Percentiles rank a stretch among this genome's conserved stretches.
phyloP scores from a whole-genome alignment of 2,113 vertebrate species.

The Coptodon bakossiorum region DNA sequence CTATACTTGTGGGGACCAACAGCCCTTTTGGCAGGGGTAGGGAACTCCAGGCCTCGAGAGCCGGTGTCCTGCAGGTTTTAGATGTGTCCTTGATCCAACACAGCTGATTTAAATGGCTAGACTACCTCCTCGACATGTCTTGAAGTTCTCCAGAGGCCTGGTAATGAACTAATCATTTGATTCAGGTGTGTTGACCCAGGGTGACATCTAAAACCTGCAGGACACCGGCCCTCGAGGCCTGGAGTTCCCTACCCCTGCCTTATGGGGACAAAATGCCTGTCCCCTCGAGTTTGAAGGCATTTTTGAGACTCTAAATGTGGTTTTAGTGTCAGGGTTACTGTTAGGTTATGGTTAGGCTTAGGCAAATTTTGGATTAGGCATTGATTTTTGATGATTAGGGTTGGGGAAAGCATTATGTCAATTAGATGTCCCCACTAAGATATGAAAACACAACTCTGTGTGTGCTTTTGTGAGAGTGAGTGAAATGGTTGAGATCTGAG shows the following conservation, averaged over 20 bases:
- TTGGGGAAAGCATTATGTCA: background rate
- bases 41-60: background rate
- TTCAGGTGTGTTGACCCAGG: background rate
- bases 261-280: background rate
- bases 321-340: background rate
- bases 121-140: fast-evolving
- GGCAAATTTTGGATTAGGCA: background rate
- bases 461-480: background rate
- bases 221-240: fast-evolving
- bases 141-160: background rate
- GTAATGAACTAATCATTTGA: fast-evolving
- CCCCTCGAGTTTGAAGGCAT: background rate
- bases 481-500: fast-evolving
- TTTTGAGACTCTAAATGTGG: background rate
- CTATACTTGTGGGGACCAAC: background rate
- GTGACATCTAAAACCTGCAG: background rate
- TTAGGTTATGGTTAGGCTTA: background rate
- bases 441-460: background rate
- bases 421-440: background rate
- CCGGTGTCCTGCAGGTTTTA: fast-evolving
- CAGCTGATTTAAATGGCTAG: fast-evolving
- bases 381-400: background rate
- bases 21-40: fast-evolving
- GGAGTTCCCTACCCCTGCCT: fast-evolving
- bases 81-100: fast-evolving